Evolutionary conservation across 2,797 vertebrate genomes (phyloP), one percentile per base, ranked within the genome.

Genomic region (Takifugu rubripes): DNA sequence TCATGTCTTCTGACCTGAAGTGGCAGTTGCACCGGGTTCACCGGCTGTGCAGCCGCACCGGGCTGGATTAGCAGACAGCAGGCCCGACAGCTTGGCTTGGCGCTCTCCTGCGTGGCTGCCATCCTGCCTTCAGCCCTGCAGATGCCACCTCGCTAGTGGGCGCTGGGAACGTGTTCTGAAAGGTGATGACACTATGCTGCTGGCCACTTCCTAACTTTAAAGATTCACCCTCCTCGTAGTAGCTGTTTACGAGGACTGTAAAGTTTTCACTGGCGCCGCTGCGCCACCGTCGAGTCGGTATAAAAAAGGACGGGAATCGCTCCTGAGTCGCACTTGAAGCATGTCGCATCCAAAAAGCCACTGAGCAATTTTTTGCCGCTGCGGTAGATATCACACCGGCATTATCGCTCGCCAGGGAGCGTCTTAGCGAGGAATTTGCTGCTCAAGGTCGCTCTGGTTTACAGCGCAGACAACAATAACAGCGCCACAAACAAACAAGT

Each of bases 101-200:
- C 78, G 80, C 85, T 74, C 51, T 63, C 85, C 86, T 82, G 81
- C 83, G 63, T 68, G 82, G 76, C 59, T 86, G 83, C 88, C 89
- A 85, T 90, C 85, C 87, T 71, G 89, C 91, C 89, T 84, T 77
- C 78, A 90, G 91, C 90, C 49, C 72, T 83, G 77, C 91, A 92
- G 89, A 90, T 92, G 91, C 87, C 86, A 57, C 77, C 80, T 82
- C 85, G 63, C 83, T 88, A 79, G 86, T 83, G 75, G 82, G 83
- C 64, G 56, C 61, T 68, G 79, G 27, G 72, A 73, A 82, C 72
- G 79, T 66, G 75, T 72, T 66, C 52, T 46, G 77, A 81, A 70
- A 83, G 79, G 78, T 73, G 82, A 70, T 66, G 81, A 75, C 69
- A 66, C 75, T 71, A 59, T 49, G 65, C 56, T 52, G 58, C 65